Evolutionary conservation across 1,140 invertebrate species (phyloP).

Genomic region (Asbolus verrucosus): DNA sequence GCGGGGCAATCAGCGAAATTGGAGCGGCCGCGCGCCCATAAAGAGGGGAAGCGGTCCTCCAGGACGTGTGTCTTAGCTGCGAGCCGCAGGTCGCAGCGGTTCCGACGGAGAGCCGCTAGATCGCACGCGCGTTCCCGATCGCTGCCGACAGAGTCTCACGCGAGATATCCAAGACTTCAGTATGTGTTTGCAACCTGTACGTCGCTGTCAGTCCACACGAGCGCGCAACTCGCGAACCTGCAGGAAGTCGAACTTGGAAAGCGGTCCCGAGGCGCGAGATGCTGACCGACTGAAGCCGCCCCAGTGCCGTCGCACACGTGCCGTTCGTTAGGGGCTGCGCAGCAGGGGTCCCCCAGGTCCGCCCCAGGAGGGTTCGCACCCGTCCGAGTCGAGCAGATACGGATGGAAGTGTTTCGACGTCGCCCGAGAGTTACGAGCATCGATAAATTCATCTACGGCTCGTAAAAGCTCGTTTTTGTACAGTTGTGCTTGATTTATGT

Average conservation of each 20-base stretch:
- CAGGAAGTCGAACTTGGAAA: too few relatives aligned
- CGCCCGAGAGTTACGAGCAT: constrained; percentile 57
- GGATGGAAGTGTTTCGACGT: constrained; percentile 48
- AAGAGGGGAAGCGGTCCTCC: not conserved
- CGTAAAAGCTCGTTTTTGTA: constrained; percentile 57
- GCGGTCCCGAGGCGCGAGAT: too few relatives aligned
- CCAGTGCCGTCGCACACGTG: not conserved
- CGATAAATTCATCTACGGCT: constrained; percentile 62
- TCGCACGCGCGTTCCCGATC: constrained; percentile 64
- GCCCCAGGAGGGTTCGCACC: not conserved
- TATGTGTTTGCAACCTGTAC: constrained; percentile 62
- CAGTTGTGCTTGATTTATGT: constrained; percentile 57
- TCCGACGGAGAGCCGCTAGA: constrained; percentile 59
- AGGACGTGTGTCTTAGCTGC: constrained; percentile 38
- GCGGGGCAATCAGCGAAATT: constrained; percentile 14
- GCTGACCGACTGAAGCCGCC: not conserved
- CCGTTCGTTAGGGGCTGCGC: not conserved
- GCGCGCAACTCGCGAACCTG: constrained; percentile 41
- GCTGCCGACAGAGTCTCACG: constrained; percentile 56
- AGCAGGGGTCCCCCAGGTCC: not conserved
- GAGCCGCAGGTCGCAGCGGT: not conserved
- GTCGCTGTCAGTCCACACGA: constrained; percentile 58
- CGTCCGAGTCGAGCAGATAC: not conserved
- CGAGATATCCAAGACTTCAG: constrained; percentile 59
- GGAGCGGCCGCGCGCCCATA: not conserved